A percentile compares a stretch with the other conserved stretches of the same genome.
Conservation (phyloP, 2,113 vertebrate species). For the Microtus montanus region DNA sequence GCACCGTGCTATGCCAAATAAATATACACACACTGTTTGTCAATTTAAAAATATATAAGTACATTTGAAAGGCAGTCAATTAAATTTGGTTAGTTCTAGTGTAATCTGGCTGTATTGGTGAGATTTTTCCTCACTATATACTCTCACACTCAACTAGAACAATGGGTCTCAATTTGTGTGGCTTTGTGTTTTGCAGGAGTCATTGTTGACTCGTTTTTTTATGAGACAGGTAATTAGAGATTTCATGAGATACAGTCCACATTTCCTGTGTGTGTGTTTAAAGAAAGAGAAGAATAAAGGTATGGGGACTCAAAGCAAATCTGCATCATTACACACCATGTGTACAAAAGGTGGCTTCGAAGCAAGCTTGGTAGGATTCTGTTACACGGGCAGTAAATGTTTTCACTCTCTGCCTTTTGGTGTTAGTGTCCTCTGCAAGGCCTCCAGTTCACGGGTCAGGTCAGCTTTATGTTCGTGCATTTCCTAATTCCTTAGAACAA, state of each 20-base stretch:
- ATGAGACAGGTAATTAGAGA: neutral
- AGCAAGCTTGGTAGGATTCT: neutral
- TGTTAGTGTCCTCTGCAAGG: slow-evolving; percentile 5
- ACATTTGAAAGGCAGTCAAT: neutral
- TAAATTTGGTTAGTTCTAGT: neutral
- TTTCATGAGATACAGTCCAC: neutral
- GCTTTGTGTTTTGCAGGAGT: neutral
- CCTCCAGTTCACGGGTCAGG: neutral
- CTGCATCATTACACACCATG: neutral
- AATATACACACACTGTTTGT: neutral
- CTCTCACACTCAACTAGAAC: neutral
- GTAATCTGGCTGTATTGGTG: neutral
- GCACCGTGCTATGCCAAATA: neutral
- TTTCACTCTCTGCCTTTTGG: slow-evolving; percentile 15
- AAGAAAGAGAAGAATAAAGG: neutral
- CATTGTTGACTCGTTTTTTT: neutral
- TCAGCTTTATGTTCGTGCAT: neutral
- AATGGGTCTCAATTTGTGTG: neutral
- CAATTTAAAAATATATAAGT: neutral
- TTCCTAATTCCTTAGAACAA: slow-evolving; percentile 13
- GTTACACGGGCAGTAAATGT: neutral
- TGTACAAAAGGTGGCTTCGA: neutral
- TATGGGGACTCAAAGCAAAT: neutral
- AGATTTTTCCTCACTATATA: neutral
- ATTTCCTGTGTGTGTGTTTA: neutral